phyloP scores from a whole-genome alignment of 2,113 vertebrate species.

The Butorides virescens region DNA sequence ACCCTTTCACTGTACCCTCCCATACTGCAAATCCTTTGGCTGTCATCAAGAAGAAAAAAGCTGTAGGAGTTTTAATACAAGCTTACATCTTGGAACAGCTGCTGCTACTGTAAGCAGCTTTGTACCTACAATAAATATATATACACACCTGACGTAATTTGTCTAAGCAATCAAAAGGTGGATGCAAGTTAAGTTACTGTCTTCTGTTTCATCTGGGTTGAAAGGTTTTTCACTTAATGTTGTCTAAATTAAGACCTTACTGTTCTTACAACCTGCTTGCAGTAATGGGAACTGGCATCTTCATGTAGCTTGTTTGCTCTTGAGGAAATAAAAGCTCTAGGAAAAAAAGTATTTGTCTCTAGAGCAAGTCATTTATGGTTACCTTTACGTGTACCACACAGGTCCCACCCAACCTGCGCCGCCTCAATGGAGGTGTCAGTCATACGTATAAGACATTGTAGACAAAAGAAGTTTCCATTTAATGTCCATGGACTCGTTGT shows the following conservation, averaged over 20 bases:
- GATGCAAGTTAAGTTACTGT: not conserved
- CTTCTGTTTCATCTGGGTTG: not conserved
- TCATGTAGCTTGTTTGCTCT: not conserved
- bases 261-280: not conserved
- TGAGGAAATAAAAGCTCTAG: not conserved
- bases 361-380: not conserved
- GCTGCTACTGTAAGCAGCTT: not conserved
- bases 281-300: not conserved
- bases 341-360: not conserved
- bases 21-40: not conserved
- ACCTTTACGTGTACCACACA: not conserved
- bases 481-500: rapidly evolving
- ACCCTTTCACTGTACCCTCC: not conserved
- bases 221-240: not conserved
- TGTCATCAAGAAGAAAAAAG: not conserved
- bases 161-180: not conserved
- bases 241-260: not conserved
- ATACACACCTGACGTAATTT: not conserved
- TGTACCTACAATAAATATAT: not conserved
- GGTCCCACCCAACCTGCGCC: not conserved
- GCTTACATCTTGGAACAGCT: not conserved
- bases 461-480: not conserved
- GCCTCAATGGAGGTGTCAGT: not conserved
- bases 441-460: rapidly evolving
- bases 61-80: not conserved